Percentiles rank a stretch among this genome's conserved stretches.
These are phyloP conservation scores for Prionailurus viverrinus DNA, from an alignment of 2,113 vertebrate genomes.

Conservation along the genomic window DNA sequence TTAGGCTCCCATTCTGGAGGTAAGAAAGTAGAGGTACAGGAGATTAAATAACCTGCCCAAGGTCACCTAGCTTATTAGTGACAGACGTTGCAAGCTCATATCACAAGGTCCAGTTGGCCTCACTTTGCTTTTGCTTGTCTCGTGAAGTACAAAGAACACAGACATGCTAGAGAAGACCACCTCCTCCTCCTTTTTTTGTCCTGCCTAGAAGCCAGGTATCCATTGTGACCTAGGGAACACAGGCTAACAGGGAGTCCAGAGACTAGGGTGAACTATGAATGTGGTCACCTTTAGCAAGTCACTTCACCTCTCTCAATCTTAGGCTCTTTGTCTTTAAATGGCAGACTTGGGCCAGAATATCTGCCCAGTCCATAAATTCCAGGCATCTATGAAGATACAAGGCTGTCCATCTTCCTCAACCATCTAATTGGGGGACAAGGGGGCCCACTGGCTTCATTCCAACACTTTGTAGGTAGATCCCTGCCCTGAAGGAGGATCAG, in stretches of 20 bases:
- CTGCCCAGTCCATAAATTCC: background rate
- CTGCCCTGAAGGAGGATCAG: background rate
- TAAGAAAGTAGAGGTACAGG: background rate
- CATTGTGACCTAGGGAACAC: rapidly evolving
- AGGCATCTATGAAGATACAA: background rate
- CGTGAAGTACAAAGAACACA: background rate
- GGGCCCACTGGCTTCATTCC: background rate
- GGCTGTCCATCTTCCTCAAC: background rate
- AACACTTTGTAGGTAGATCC: background rate
- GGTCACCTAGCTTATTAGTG: background rate
- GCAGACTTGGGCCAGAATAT: background rate
- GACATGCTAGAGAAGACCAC: background rate
- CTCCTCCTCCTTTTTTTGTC: background rate
- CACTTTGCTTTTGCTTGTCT: background rate
- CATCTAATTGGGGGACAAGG: background rate
- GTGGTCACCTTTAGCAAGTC: background rate
- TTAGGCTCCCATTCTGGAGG: background rate
- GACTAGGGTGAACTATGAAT: background rate
- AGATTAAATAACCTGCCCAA: background rate
- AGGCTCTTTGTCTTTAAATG: background rate
- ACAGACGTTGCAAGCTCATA: background rate
- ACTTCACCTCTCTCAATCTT: background rate
- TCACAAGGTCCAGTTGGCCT: background rate
- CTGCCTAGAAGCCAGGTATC: background rate
- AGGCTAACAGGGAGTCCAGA: background rate